Conservation (phyloP, 2,797 vertebrate genomes). For the Amblyraja radiata region DNA sequence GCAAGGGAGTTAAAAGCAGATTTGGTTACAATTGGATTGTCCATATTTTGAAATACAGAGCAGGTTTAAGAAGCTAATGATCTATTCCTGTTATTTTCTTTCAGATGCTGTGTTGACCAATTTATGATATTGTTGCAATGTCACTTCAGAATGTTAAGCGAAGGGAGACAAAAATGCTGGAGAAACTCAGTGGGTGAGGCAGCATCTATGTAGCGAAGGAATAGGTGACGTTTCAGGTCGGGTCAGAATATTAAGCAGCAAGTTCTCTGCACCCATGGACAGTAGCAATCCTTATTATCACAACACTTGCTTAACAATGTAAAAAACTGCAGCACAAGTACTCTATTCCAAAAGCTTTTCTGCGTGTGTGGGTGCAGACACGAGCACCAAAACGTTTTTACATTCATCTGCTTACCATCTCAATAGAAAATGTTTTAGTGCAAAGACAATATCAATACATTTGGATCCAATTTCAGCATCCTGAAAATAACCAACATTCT, state of each 20-base stretch:
- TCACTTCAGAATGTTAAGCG: background rate
- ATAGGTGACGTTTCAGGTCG: too few species aligned
- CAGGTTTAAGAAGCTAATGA: too few species aligned
- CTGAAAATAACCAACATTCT: background rate
- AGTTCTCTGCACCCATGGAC: background rate
- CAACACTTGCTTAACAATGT: background rate
- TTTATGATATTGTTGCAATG: background rate
- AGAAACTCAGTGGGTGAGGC: too few species aligned
- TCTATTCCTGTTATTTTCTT: background rate
- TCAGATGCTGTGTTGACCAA: background rate
- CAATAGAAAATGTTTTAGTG: background rate
- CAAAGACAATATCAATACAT: background rate
- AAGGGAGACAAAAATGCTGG: too few species aligned
- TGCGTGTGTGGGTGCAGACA: background rate
- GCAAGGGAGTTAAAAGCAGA: too few species aligned
- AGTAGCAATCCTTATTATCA: background rate
- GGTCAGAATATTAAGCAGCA: background rate
- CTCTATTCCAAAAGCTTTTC: background rate
- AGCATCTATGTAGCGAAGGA: too few species aligned
- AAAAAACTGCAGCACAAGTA: background rate
- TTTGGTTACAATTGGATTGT: too few species aligned
- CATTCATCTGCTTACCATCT: background rate
- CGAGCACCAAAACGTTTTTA: background rate
- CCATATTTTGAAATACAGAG: too few species aligned
- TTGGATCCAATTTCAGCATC: background rate